Conservation (phyloP, 1,140 invertebrate species). For the Panulirus ornatus region DNA sequence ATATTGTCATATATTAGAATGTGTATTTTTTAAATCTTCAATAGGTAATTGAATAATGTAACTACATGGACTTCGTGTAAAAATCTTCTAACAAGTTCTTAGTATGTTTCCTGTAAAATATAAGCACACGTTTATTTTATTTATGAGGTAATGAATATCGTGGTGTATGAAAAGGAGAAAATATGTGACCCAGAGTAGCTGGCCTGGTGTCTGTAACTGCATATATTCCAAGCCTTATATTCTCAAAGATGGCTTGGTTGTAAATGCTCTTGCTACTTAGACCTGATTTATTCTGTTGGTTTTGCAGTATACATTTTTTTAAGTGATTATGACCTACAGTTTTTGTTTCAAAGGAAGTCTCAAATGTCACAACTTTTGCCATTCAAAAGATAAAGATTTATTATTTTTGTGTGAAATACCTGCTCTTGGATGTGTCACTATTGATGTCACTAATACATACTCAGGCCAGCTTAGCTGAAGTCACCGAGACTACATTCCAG, state of each 20-base stretch:
- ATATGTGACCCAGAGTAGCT: neutral
- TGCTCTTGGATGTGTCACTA: too few species aligned
- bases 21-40: conserved; percentile 52
- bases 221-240: too few species aligned
- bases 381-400: too few species aligned
- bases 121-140: conserved; percentile 42
- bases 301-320: too few species aligned
- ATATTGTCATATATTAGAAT: conserved; percentile 49
- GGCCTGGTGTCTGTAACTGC: neutral
- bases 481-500: conserved; percentile 4
- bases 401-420: too few species aligned
- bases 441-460: too few species aligned
- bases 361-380: too few species aligned
- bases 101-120: conserved; percentile 44
- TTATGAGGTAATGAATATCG: conserved; percentile 33
- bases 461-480: neutral
- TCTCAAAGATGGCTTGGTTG: too few species aligned
- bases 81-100: conserved; percentile 34
- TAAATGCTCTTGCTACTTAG: too few species aligned
- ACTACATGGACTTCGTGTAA: conserved; percentile 30
- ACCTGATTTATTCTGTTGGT: too few species aligned
- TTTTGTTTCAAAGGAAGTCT: too few species aligned
- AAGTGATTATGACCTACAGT: too few species aligned
- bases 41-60: conserved; percentile 54
- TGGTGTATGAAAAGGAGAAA: conserved; percentile 2